Evolutionary conservation across 2,113 vertebrate species (phyloP).

Genomic region (Petrocephalus microphthalmus): DNA sequence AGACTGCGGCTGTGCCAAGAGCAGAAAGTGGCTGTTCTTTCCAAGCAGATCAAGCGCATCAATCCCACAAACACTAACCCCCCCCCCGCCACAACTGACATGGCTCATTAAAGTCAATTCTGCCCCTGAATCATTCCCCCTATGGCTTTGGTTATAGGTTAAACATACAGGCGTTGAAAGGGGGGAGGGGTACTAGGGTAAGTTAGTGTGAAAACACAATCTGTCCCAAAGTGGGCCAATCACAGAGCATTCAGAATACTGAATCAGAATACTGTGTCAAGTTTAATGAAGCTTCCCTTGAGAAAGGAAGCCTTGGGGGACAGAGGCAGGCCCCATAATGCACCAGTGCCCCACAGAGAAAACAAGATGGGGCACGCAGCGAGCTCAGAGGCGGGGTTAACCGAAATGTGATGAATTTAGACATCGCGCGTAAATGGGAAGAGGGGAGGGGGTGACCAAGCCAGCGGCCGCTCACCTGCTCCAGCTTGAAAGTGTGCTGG

Average conservation of each 20-base stretch:
- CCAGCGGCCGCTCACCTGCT: constrained; percentile 66
- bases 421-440: background rate
- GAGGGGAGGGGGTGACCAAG: background rate
- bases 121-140: background rate
- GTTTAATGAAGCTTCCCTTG: background rate
- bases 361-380: background rate
- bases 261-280: background rate
- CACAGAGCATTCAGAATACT: background rate
- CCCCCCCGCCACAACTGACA: background rate
- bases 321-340: background rate
- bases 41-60: background rate
- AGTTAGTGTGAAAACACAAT: background rate
- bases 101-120: background rate
- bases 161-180: background rate
- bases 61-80: background rate
- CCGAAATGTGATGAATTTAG: background rate
- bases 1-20: background rate
- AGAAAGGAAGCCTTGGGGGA: background rate
- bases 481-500: constrained; percentile 92
- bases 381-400: background rate
- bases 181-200: background rate
- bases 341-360: background rate
- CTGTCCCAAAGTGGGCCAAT: background rate
- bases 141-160: background rate
- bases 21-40: background rate